Evolutionary conservation across 53 echinoderm and acorn worm species (phyloP).

Genomic region (Holothuria leucospilota): DNA sequence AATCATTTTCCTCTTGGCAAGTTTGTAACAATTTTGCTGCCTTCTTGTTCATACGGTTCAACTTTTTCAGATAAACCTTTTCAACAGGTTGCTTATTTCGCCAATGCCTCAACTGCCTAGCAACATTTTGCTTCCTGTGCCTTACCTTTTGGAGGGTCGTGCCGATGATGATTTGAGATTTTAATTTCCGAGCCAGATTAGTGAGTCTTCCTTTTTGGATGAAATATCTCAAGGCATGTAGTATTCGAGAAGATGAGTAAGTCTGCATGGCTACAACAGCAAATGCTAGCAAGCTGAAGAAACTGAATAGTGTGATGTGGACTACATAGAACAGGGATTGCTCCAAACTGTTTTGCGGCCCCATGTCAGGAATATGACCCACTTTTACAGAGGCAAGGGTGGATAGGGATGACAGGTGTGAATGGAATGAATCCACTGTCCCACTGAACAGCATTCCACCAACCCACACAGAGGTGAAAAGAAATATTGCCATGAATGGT

Average conservation of each 20-base stretch:
- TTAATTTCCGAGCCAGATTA: slow-evolving; percentile 1
- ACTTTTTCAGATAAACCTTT: neutral
- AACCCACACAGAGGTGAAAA: neutral
- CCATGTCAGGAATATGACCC: neutral
- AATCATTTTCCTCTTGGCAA: neutral
- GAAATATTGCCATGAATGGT: neutral
- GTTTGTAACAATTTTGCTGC: neutral
- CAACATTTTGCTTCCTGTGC: slow-evolving; percentile 1
- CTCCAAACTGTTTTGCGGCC: neutral
- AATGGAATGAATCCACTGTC: neutral
- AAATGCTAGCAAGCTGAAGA: slow-evolving; percentile 17
- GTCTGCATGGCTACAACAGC: slow-evolving; percentile 34
- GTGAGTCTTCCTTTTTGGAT: slow-evolving; percentile 2
- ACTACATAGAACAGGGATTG: neutral
- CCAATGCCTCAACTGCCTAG: slow-evolving; percentile 23
- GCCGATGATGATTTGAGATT: neutral
- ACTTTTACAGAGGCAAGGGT: neutral
- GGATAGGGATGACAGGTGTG: neutral
- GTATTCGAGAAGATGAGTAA: slow-evolving; percentile 4
- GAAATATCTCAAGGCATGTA: slow-evolving; percentile 3
- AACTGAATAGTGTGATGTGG: neutral
- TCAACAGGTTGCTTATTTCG: slow-evolving; percentile 29
- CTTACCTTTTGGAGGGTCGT: slow-evolving; percentile 29
- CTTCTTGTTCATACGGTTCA: neutral
- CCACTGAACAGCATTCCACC: slow-evolving; percentile 36